Conservation (phyloP, 2,888 invertebrate genomes). For the Atethmia centrago region DNA sequence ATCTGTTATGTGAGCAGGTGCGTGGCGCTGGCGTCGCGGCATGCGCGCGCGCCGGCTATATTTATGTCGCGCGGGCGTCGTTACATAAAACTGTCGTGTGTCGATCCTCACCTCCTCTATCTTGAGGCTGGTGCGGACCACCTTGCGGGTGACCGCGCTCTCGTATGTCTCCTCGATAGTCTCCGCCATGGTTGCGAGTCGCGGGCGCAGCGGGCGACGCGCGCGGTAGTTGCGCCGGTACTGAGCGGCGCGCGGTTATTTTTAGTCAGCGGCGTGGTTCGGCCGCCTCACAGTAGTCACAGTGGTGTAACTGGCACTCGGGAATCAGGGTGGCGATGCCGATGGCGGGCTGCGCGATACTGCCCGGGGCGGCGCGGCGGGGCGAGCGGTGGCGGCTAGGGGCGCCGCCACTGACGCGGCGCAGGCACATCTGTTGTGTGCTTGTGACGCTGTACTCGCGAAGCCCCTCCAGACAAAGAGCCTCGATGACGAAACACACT, state of each 20-base stretch:
- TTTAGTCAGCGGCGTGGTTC: conserved; percentile 85
- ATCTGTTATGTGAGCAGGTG: conserved; percentile 88
- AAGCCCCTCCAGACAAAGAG: conserved; percentile 55
- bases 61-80: conserved; percentile 84
- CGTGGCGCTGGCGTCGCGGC: conserved; percentile 75
- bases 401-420: conserved; percentile 56
- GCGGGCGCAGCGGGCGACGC: conserved; percentile 88
- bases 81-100: conserved; percentile 86
- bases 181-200: conserved; percentile 91
- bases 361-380: too few relatives aligned
- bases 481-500: conserved; percentile 47
- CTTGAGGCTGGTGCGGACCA: conserved; percentile 93
- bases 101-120: conserved; percentile 93
- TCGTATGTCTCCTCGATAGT: conserved; percentile 93
- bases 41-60: conserved; percentile 79
- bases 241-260: conserved; percentile 87
- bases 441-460: conserved; percentile 52
- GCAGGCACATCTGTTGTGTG: conserved; percentile 47
- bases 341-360: conserved; percentile 67
- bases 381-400: conserved; percentile 56
- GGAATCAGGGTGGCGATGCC: conserved; percentile 75
- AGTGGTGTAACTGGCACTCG: conserved; percentile 69
- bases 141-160: conserved; percentile 93
- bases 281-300: conserved; percentile 69
- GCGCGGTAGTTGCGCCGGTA: conserved; percentile 88